These are phyloP conservation scores for Campaea margaritaria DNA, from an alignment of 2,888 invertebrate species.

Conservation along the genomic window DNA sequence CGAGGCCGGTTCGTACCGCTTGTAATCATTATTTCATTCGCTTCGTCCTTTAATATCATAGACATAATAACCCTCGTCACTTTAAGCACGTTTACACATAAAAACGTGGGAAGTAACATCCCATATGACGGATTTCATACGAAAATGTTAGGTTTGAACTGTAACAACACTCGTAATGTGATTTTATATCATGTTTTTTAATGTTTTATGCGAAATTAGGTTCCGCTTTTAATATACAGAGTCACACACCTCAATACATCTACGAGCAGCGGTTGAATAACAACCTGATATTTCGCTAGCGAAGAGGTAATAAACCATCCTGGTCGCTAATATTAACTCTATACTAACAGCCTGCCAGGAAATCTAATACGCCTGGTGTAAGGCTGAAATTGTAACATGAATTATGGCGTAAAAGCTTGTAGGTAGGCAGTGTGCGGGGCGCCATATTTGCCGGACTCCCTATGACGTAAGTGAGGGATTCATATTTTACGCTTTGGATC, in stretches of 20 bases:
- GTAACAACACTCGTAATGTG: slow-evolving; percentile 19
- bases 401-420: slow-evolving; percentile 28
- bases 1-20: slow-evolving; percentile 26
- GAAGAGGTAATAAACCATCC: slow-evolving; percentile 30
- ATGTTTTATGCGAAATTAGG: slow-evolving; percentile 19
- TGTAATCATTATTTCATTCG: slow-evolving; percentile 38
- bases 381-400: slow-evolving; percentile 32
- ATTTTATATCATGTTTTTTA: slow-evolving; percentile 23
- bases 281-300: slow-evolving; percentile 24
- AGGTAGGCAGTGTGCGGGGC: slow-evolving; percentile 2
- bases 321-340: slow-evolving; percentile 31
- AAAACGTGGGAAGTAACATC: slow-evolving; percentile 22
- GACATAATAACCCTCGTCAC: slow-evolving; percentile 31
- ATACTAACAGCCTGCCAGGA: slow-evolving; percentile 34
- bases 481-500: slow-evolving; percentile 31
- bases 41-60: slow-evolving; percentile 28
- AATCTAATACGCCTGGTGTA: slow-evolving; percentile 33
- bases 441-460: slow-evolving; percentile 19
- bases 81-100: slow-evolving; percentile 27
- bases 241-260: background rate
- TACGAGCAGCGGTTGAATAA: slow-evolving; percentile 11
- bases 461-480: slow-evolving; percentile 24
- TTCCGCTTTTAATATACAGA: background rate
- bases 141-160: slow-evolving; percentile 14
- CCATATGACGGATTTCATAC: slow-evolving; percentile 18